phyloP scores from a whole-genome alignment of 2,888 invertebrate genomes.

The Diaprepes abbreviatus region DNA sequence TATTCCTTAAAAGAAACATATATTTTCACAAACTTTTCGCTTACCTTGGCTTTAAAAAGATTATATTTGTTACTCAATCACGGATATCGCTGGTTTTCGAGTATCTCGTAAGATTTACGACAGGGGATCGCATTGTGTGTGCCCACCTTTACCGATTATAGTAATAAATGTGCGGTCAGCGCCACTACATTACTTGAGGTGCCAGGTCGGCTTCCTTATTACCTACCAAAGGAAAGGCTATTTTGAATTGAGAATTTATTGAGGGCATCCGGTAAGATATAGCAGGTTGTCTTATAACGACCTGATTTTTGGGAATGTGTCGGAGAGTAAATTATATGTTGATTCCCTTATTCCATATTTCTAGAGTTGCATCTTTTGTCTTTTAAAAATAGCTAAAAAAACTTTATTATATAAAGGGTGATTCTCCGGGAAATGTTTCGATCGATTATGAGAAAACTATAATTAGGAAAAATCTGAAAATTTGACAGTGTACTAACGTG shows the following conservation, averaged over 20 bases:
- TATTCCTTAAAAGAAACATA: not conserved
- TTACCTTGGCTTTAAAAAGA: conserved; percentile 8
- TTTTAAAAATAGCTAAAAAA: too few species aligned
- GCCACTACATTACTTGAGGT: conserved; percentile 38
- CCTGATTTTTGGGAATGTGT: not conserved
- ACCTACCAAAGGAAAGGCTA: conserved; percentile 31
- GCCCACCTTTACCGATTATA: conserved; percentile 36
- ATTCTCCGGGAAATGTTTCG: too few species aligned
- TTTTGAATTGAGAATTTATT: conserved; percentile 37
- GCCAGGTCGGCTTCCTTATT: conserved; percentile 27
- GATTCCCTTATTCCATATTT: too few species aligned
- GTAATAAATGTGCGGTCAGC: conserved; percentile 28
- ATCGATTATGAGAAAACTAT: too few species aligned
- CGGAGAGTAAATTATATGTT: too few species aligned
- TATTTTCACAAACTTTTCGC: conserved; percentile 6
- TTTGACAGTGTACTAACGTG: too few species aligned
- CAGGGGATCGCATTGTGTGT: conserved; percentile 26
- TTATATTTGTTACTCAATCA: conserved; percentile 27
- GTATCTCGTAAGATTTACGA: conserved; percentile 21
- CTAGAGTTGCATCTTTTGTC: too few species aligned
- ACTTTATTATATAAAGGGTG: too few species aligned
- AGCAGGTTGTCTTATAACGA: conserved; percentile 5
- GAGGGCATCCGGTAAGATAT: conserved; percentile 15
- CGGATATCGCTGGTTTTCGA: conserved; percentile 13
- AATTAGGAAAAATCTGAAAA: too few species aligned